Conservation (phyloP, 2,888 invertebrate genomes). For the Patella depressa region DNA sequence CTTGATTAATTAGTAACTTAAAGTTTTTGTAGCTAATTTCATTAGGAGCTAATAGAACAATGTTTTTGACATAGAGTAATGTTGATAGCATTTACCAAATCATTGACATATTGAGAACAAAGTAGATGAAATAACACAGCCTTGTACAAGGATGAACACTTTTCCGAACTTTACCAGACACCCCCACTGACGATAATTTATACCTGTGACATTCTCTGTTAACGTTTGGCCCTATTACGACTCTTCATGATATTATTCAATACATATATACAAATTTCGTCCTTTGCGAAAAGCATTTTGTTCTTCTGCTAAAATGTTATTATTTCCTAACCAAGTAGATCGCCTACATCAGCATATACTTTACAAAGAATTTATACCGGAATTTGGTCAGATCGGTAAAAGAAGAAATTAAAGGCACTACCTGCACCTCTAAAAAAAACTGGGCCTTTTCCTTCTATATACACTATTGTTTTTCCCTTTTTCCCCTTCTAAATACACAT, state of each 20-base stretch:
- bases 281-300: background rate
- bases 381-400: too few relatives aligned
- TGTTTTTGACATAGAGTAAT: background rate
- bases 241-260: too few relatives aligned
- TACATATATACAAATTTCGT: too few relatives aligned
- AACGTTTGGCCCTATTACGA: background rate
- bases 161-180: background rate
- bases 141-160: background rate
- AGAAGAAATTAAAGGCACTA: too few relatives aligned
- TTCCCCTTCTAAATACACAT: too few relatives aligned
- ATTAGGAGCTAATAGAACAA: background rate
- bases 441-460: too few relatives aligned
- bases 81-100: background rate
- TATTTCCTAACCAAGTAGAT: background rate
- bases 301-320: background rate
- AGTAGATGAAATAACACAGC: background rate
- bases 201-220: background rate
- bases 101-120: background rate
- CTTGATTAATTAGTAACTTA: background rate
- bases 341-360: background rate
- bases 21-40: background rate
- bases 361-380: background rate
- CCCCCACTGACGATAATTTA: background rate
- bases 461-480: too few relatives aligned
- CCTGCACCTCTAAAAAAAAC: too few relatives aligned